Conservation (phyloP, 2,888 invertebrate genomes). For the Pseudococcus viburni region DNA sequence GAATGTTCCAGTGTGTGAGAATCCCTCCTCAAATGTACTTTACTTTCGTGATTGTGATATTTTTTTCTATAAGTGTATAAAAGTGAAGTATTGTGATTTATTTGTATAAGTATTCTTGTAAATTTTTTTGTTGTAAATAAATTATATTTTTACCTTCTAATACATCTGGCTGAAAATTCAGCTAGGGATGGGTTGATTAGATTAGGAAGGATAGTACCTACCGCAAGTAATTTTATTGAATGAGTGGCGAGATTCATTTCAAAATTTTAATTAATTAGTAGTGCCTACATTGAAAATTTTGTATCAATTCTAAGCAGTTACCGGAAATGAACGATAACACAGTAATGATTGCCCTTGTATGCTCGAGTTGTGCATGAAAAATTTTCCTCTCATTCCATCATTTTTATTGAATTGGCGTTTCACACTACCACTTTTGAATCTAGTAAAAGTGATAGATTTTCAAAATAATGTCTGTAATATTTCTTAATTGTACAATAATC, state of each 20-base stretch:
- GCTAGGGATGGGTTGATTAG: no score
- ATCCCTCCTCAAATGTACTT: background rate
- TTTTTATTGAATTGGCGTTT: background rate
- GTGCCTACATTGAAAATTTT: background rate
- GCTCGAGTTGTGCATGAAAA: no score
- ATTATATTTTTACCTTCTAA: background rate
- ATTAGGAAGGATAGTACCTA: background rate
- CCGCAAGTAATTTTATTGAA: background rate
- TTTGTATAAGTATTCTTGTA: background rate
- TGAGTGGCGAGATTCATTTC: background rate
- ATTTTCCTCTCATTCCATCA: background rate
- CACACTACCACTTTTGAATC: background rate
- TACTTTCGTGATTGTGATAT: constrained; percentile 50
- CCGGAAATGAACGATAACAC: background rate
- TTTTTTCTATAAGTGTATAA: background rate
- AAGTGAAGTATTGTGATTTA: constrained; percentile 10
- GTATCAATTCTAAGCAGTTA: background rate
- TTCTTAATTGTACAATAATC: no score
- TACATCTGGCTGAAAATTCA: no score
- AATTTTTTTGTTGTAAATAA: background rate
- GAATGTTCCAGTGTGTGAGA: background rate
- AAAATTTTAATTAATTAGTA: background rate
- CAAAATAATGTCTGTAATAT: background rate
- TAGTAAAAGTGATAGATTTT: background rate
- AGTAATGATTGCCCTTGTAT: no score